Conservation (phyloP, 2,888 invertebrate species). For the Lochmaea crataegi region DNA sequence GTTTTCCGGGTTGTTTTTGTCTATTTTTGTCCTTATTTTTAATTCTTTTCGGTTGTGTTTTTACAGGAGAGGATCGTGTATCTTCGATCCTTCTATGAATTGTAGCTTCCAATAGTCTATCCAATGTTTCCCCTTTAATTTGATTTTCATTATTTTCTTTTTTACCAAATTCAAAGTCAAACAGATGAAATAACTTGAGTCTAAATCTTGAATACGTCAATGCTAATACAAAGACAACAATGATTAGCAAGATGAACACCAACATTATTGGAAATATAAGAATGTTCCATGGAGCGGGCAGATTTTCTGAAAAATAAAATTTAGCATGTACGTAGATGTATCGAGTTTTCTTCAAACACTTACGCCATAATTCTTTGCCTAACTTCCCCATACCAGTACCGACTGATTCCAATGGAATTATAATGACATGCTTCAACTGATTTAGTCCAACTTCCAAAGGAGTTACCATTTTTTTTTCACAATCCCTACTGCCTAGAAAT, state of each 20-base stretch:
- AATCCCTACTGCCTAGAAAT: constrained; percentile 45
- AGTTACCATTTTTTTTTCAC: constrained; percentile 49
- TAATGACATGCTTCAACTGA: constrained; percentile 49
- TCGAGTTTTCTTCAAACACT: constrained; percentile 25
- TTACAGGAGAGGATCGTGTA: constrained; percentile 23
- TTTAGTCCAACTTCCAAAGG: constrained; percentile 48
- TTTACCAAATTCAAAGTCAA: constrained; percentile 48
- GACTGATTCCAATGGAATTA: constrained; percentile 48
- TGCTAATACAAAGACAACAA: constrained; percentile 38
- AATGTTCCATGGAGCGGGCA: constrained; percentile 48
- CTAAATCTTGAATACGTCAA: constrained; percentile 41
- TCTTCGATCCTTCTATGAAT: constrained; percentile 36
- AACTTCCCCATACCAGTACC: constrained; percentile 51
- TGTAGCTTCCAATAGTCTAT: constrained; percentile 35
- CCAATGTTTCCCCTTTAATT: constrained; percentile 28
- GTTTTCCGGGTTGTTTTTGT: not conserved
- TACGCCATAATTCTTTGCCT: constrained; percentile 49
- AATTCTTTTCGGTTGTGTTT: not conserved
- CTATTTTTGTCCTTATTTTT: constrained; percentile 4
- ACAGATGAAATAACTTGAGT: constrained; percentile 47
- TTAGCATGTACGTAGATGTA: not conserved
- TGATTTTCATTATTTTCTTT: constrained; percentile 8
- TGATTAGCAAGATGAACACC: constrained; percentile 38
- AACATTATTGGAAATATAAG: constrained; percentile 50
- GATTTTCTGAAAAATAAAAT: constrained; percentile 33